A percentile compares a stretch with the other conserved stretches of the same genome.
Conservation (phyloP, 2,797 vertebrate genomes). For the Rhinatrema bivittatum region DNA sequence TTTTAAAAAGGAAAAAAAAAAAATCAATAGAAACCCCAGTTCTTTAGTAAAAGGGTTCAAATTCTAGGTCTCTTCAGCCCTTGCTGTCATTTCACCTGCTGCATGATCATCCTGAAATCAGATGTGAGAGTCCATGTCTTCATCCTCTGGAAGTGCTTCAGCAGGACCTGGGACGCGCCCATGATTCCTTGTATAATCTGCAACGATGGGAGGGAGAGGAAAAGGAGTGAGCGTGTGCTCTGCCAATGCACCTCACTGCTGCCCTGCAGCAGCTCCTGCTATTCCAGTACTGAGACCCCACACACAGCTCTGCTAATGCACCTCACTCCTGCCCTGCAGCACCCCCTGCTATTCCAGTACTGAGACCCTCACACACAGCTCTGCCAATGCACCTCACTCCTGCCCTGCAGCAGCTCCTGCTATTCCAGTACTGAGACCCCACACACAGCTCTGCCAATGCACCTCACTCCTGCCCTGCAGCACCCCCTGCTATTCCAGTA, state of each 20-base stretch:
- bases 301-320: background rate
- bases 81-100: too few relatives aligned
- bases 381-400: background rate
- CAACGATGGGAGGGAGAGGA: too few relatives aligned
- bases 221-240: too few relatives aligned
- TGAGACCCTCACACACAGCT: too few relatives aligned
- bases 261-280: background rate
- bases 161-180: slow-evolving; percentile 41
- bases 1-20: too few relatives aligned
- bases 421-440: too few relatives aligned
- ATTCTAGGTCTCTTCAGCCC: too few relatives aligned
- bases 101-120: slow-evolving; percentile 34
- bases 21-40: background rate
- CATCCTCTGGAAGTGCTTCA: slow-evolving; percentile 22
- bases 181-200: slow-evolving; percentile 39
- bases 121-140: slow-evolving; percentile 44
- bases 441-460: background rate
- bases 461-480: background rate
- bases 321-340: background rate
- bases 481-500: background rate
- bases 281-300: too few relatives aligned
- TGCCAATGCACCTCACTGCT: background rate
- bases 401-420: background rate
- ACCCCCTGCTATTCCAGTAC: rapidly evolving
- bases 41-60: background rate